Conservation (phyloP, 2,113 vertebrate species). For the Telmatochromis sp. region DNA sequence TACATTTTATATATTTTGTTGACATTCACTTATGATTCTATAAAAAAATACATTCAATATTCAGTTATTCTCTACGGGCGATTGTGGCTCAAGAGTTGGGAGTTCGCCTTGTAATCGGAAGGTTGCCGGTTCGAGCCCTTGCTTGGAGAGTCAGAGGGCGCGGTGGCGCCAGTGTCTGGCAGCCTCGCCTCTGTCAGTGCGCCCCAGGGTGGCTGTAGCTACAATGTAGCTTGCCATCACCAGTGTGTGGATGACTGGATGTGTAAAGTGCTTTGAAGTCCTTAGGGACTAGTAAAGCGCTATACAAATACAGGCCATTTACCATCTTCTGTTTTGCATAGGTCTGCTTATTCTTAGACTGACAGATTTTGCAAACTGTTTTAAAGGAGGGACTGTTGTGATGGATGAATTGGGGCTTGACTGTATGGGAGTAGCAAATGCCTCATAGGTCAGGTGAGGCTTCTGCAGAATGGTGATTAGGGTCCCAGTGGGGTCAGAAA, state of each 20-base stretch:
- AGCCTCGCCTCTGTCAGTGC: background rate
- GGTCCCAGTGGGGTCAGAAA: background rate
- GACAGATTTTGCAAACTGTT: background rate
- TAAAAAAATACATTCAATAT: background rate
- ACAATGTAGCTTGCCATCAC: no score
- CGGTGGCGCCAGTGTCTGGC: accelerated
- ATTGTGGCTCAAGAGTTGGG: background rate
- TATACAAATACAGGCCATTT: background rate
- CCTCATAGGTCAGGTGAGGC: background rate
- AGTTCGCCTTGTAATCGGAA: accelerated
- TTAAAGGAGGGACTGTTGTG: background rate
- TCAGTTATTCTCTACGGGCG: background rate
- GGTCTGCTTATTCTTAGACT: background rate
- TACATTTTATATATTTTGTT: background rate
- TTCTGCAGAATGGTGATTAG: background rate
- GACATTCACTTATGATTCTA: background rate
- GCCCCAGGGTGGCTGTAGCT: background rate
- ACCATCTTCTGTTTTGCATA: background rate
- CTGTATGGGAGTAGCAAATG: background rate
- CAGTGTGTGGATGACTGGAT: accelerated
- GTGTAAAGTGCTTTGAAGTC: background rate
- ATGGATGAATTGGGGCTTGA: background rate
- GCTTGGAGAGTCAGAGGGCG: background rate
- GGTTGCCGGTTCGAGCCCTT: accelerated
- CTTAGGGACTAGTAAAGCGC: background rate